Base-by-base conservation (phyloP, 2,888 invertebrate species). In the Subacronicta megacephala region DNA sequence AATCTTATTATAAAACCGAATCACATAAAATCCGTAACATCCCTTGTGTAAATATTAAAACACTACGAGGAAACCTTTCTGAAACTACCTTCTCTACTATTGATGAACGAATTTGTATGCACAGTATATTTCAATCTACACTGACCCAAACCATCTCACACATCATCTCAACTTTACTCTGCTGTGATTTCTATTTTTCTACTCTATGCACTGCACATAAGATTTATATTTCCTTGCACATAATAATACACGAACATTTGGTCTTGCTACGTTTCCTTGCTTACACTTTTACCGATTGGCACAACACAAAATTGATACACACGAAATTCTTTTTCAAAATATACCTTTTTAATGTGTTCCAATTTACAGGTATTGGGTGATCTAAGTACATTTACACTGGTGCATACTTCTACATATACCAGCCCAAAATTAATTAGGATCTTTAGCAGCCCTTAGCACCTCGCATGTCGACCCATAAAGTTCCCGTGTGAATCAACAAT, bases 391-490 rank as follows among this genome's bases (percentile, higher is more conserved):
- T 46, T 55, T 51, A 90, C 88, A 92, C 89, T 87, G 92, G 93
- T 93, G 92, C 92, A 93, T 93, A 93, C 92, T 92, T 93, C 85
- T 93, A 93, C 94, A 93, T 94, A 92, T 82, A 91, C 94, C 94
- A 94, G 94, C 94, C 94, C 90, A 84, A 88, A 64, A 80, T 80
- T 80, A 75, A 81, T 82, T 82, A 87, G 84, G 85, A 81, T 77
- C 37, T 15, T 70, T 83, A 79, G 82, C 80, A 78, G 73, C 81
- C 90, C 88, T 77, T 70, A 86, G 90, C 90, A 91, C 93, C 84
- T 79, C 80, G 92, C 92, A 93, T 93, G 91, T 77, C 61, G 50
- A 64, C 54, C 64, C 77, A 50, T 66, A 63, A 62, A 63, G 53
- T 67, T 64, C 74, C 77, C 80, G 89, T 85, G 89, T 89, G 88